Base-by-base conservation (phyloP, 2,113 vertebrate species). In the Grallaria varia region DNA sequence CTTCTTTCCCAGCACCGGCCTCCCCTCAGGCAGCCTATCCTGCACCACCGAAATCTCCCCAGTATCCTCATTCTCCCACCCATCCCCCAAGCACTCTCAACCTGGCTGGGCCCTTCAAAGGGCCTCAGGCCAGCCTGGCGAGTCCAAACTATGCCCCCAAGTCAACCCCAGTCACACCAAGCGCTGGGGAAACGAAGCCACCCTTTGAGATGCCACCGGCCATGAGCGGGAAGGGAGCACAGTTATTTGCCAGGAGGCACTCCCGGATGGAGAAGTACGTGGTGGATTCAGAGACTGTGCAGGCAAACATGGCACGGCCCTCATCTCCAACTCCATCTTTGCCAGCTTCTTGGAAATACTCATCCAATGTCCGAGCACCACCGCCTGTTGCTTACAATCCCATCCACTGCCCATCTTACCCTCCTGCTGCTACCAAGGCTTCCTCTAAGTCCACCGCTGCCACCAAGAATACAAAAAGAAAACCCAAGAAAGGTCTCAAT, bases 201-300 rank as follows among this genome's bases (percentile, higher is more conserved):
- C 93, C 98, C 78, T 98, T 96, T 31, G 99, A 99, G 96, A 99
- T 99, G 98, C 99, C 99, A 13, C 97, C 98, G 15, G 97, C 97
- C 31, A 97, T 99, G 96, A 98, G 97, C 42, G 99, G 99, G 42
- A 99, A 98, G 97, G 99, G 99, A 92, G 99, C 99, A 30, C 99
- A 99, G 95, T 98, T 99, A 90, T 99, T 99, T 73, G 99, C 99
- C 42, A 99, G 99, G 95, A 98, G 99, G 97, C 99, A 99, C 96
- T 99, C 99, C 20, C 99, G 99, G 37, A 99, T 99, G 99, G 99
- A 99, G 97, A 99, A 99, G 94, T 99, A 98, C 10, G 98, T 99
- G 83, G 99, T 99, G 35, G 99, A 99, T 97, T 99, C 99, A 33
- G 98, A 99, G 93, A 99, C 99, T 6, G 99, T 99, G 77, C 98